Base-by-base conservation (phyloP, 1,140 invertebrate species). In the Papilio helenus region DNA sequence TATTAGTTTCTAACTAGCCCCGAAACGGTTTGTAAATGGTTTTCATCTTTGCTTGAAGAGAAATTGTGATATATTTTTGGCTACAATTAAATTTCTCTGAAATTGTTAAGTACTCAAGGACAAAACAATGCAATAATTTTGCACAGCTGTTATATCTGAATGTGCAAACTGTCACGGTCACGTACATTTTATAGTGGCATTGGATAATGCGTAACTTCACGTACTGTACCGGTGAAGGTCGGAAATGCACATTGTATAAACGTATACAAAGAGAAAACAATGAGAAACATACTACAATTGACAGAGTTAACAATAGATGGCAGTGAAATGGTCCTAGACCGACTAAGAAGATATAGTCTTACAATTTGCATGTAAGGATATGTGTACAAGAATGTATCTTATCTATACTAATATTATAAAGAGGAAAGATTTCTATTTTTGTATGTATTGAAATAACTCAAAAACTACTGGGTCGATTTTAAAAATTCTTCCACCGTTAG, bases 181-280 rank as follows among this genome's bases (percentile, higher is more conserved):
- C 61, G 61, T 68, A 68, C 26, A 29, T 61, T 61, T 61, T 26
- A 61, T 68, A 29, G 26, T 68, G 61, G 61, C 26, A 68, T 68
- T 68, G 61, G 61, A 14, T 65, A 26, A 65, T 68, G 61, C 61
- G 61, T 68, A 68, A 68, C 61, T 16, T 34, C 61, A 68, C 61
- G 61, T 68, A 68, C 61, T 16, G 26, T 29, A 68, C 61, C 26
- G 61, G 23, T 16, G 61, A 68, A 68, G 61, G 61, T 68, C 61
- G 61, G 26, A 68, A 68, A 68, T 68, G 61, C 61, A 68, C 26
- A 68, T 68, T 68, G 61, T 18, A 68, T 7, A 61, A 61, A 34
- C 61, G 26, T 18, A 68, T 12, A 34, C 61, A 68, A 68, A 68
- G 61, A 68, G 23, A 68, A 68, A 68, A 68, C 61, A 68, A 68